Evolutionary conservation across 1,140 invertebrate genomes (phyloP).

Genomic region (Trachymyrmex cornetzi): DNA sequence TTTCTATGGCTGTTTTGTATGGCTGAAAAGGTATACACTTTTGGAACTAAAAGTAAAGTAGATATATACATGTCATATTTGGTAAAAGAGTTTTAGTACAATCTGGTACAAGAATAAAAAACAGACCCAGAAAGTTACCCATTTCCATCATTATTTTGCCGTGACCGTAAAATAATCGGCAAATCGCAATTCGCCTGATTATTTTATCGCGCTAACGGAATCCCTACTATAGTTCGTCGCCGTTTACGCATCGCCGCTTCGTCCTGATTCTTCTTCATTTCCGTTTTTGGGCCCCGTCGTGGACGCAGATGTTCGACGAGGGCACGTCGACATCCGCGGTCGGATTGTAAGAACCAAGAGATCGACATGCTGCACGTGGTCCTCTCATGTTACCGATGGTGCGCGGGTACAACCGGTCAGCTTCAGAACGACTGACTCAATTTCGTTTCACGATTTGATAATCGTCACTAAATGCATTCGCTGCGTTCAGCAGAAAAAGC

Average conservation of each 20-base stretch:
- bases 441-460: not conserved
- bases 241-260: not conserved
- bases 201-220: conserved; percentile 22
- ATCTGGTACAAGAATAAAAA: too few species aligned
- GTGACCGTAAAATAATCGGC: not conserved
- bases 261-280: conserved; percentile 39
- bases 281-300: conserved; percentile 37
- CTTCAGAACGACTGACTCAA: not conserved
- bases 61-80: too few species aligned
- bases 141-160: not conserved
- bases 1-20: too few species aligned
- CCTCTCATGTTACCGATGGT: conserved; percentile 13
- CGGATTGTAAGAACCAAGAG: conserved; percentile 52
- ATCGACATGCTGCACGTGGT: conserved; percentile 57
- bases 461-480: not conserved
- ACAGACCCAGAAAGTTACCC: not conserved
- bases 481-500: too few species aligned
- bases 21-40: too few species aligned
- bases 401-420: conserved; percentile 6
- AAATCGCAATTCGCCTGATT: not conserved
- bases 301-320: conserved; percentile 62
- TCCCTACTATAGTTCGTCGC: conserved; percentile 2
- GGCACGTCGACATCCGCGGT: conserved; percentile 18
- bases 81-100: too few species aligned
- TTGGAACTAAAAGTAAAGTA: too few species aligned